Evolutionary conservation across 2,888 invertebrate genomes (phyloP), one percentile per base, ranked within the genome.

Genomic region (Atethmia centrago): DNA sequence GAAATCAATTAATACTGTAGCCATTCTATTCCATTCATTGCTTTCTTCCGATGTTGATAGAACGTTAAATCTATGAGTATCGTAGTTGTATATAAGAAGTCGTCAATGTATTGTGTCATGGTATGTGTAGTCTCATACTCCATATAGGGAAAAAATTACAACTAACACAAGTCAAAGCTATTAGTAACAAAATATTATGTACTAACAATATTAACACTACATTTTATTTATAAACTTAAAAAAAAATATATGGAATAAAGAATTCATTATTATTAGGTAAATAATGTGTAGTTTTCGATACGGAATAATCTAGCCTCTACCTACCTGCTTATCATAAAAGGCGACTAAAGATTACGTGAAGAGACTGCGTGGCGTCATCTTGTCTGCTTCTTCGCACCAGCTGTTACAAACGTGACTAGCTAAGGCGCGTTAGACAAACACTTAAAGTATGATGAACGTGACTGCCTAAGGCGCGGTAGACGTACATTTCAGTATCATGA

Each of bases 301-400:
- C 14, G 7, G 36, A 55, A 62, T 64, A 45, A 51, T 19, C 12
- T 36, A 58, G n/a, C 25, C 25, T 28, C 65, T n/a, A 19, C 58
- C 45, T 59, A 74, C 28, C 36, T 65, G 58, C 51, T 74, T 53
- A 61, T 65, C 58, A 36, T 65, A 74, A 74, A 51, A 45, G 21
- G 31, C 1, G 25, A n/a, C 31, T 42, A 14, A 16, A 65, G 10
- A 74, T 63, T 21, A 53, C 12, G 45, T 40, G 19, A 1, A 28
- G 14, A 59, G 14, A 36, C 21, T 53, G 14, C 14, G 14, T 12
- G 9, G 53, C 75, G 36, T n/a, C 28, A 25, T 66, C 51, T 47
- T 53, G 66, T 47, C 59, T 59, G 53, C 31, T n/a, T n/a, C 10
- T 10, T n/a, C 10, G 14, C 3, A 21, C 16, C 1, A 10, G 31